phyloP scores from a whole-genome alignment of 2,113 vertebrate species.

The Notarius quadriscutis region DNA sequence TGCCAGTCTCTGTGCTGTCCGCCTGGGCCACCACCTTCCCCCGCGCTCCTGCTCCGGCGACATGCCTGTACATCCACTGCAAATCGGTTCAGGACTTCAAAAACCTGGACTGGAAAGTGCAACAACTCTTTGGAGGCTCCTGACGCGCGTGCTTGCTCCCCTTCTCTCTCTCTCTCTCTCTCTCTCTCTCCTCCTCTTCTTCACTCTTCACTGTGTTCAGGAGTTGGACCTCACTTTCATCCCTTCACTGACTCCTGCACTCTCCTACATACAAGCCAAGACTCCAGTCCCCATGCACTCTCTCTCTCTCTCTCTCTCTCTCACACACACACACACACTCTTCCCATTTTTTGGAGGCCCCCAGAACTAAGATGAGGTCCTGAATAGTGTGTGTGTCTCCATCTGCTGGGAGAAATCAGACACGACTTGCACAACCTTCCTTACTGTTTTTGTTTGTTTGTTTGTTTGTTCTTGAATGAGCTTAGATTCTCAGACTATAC shows the following conservation, averaged over 20 bases:
- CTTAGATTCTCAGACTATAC: background rate
- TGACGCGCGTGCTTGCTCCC: background rate
- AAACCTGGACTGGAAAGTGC: background rate
- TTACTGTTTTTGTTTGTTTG: background rate
- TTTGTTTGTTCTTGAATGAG: no score
- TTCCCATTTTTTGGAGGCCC: slow-evolving; percentile 45
- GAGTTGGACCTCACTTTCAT: slow-evolving; percentile 16
- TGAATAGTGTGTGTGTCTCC: slow-evolving; percentile 59
- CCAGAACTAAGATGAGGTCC: slow-evolving; percentile 58
- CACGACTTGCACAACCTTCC: background rate
- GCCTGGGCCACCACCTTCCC: background rate
- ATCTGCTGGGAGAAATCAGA: slow-evolving; percentile 54
- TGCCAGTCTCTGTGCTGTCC: background rate
- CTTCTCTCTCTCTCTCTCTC: background rate
- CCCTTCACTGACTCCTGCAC: slow-evolving; percentile 11
- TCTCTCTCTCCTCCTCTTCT: slow-evolving; percentile 23
- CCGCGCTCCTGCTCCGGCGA: background rate
- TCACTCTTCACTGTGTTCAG: background rate
- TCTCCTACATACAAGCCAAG: slow-evolving; percentile 12
- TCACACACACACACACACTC: no score
- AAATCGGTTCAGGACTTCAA: background rate
- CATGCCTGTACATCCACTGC: slow-evolving; percentile 42
- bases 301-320: no score
- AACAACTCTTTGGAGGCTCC: slow-evolving; percentile 3
- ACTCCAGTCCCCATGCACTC: background rate